Conservation (phyloP, 2,797 vertebrate genomes). For the Sparidentex hasta region DNA sequence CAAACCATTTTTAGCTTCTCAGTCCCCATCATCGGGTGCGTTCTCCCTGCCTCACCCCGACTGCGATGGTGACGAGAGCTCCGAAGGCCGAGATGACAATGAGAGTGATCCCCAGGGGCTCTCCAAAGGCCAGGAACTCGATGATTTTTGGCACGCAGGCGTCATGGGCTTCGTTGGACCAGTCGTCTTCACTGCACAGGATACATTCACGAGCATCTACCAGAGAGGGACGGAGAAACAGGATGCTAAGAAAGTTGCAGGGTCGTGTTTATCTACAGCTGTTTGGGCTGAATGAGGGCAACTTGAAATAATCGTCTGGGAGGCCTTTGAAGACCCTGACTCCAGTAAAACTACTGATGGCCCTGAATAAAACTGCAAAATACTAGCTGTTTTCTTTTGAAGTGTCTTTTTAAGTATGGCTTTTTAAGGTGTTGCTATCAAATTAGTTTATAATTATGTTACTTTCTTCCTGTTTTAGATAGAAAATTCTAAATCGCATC, state of each 20-base stretch:
- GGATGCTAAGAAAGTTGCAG: background rate
- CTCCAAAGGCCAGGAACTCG: constrained; percentile 89
- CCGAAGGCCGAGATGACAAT: constrained; percentile 88
- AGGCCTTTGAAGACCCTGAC: no score
- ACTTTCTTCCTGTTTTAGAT: background rate
- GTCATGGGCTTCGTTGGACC: constrained; percentile 87
- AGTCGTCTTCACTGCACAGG: constrained; percentile 85
- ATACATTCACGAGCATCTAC: constrained; percentile 90
- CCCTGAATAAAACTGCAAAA: background rate
- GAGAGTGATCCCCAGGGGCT: constrained; percentile 89
- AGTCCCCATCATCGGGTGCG: rapidly evolving
- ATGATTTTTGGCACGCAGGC: constrained; percentile 88
- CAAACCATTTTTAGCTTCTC: background rate
- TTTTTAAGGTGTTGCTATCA: background rate
- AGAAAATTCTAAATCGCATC: background rate
- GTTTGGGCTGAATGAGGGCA: background rate
- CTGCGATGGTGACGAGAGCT: constrained; percentile 82
- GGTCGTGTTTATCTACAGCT: background rate
- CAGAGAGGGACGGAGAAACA: background rate
- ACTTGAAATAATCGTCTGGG: no score
- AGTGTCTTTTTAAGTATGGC: background rate
- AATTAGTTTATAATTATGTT: background rate
- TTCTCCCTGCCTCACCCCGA: constrained; percentile 64
- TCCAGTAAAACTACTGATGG: no score
- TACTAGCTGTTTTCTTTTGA: background rate